phyloP scores from a whole-genome alignment of 2,888 invertebrate genomes.

The Oxytorus armatus region DNA sequence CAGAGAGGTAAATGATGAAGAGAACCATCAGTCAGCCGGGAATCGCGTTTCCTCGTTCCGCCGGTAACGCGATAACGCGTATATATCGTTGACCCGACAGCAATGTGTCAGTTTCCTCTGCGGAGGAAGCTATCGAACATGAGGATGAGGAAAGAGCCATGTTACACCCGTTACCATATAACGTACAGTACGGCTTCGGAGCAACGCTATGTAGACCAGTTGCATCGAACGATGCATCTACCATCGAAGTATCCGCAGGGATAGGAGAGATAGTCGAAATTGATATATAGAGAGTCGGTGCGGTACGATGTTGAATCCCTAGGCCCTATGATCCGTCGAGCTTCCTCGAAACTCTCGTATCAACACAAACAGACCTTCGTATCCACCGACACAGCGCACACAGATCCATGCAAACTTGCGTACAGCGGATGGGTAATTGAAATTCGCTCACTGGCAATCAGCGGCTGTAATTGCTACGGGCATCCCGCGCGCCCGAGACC shows the following conservation, averaged over 20 bases:
- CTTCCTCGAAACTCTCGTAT: constrained; percentile 55
- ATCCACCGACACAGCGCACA: not conserved
- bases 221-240: constrained; percentile 41
- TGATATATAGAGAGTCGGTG: constrained; percentile 48
- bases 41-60: constrained; percentile 65
- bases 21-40: constrained; percentile 33
- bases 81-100: constrained; percentile 23
- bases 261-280: constrained; percentile 53
- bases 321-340: constrained; percentile 44
- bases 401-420: constrained; percentile 18
- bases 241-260: constrained; percentile 17
- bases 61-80: constrained; percentile 57
- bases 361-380: constrained; percentile 1
- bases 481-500: constrained; percentile 61
- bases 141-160: constrained; percentile 24
- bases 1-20: constrained; percentile 38
- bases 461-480: constrained; percentile 73
- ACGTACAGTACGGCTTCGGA: not conserved
- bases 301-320: constrained; percentile 30
- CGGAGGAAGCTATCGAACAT: constrained; percentile 67
- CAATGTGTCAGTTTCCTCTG: constrained; percentile 69
- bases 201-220: not conserved
- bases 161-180: constrained; percentile 23
- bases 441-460: constrained; percentile 74
- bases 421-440: constrained; percentile 73